Conservation (phyloP, 2,888 invertebrate genomes). For the Gortyna flavago region DNA sequence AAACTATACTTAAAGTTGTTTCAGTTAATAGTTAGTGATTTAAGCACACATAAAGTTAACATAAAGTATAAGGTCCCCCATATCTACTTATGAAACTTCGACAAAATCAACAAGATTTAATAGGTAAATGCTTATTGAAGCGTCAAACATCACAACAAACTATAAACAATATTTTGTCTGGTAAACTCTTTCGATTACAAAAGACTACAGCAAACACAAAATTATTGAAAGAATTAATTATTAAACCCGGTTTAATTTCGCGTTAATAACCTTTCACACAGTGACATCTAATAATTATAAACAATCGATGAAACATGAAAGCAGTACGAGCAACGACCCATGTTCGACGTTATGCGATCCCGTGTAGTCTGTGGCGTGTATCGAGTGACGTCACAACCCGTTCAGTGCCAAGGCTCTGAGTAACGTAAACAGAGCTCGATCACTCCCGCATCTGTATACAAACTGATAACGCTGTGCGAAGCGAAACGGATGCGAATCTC, state of each 20-base stretch:
- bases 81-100: neutral
- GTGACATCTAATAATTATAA: constrained; percentile 56
- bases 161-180: neutral
- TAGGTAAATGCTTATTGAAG: neutral
- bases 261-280: constrained; percentile 34
- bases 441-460: constrained; percentile 76
- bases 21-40: too few species aligned
- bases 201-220: neutral
- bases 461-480: constrained; percentile 70
- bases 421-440: constrained; percentile 79
- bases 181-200: neutral
- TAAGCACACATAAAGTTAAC: too few species aligned
- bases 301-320: constrained; percentile 56
- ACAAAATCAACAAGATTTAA: neutral
- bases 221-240: neutral
- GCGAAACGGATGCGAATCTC: constrained; percentile 51
- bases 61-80: neutral
- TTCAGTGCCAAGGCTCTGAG: constrained; percentile 83
- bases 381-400: constrained; percentile 78
- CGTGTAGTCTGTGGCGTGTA: constrained; percentile 68
- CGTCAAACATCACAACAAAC: neutral
- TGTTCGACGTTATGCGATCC: constrained; percentile 68
- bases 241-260: constrained; percentile 18
- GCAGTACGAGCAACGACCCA: constrained; percentile 66
- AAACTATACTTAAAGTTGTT: too few species aligned